These are phyloP conservation scores for Gila orcuttii DNA, from an alignment of 2,113 vertebrate genomes.

Conservation along the genomic window DNA sequence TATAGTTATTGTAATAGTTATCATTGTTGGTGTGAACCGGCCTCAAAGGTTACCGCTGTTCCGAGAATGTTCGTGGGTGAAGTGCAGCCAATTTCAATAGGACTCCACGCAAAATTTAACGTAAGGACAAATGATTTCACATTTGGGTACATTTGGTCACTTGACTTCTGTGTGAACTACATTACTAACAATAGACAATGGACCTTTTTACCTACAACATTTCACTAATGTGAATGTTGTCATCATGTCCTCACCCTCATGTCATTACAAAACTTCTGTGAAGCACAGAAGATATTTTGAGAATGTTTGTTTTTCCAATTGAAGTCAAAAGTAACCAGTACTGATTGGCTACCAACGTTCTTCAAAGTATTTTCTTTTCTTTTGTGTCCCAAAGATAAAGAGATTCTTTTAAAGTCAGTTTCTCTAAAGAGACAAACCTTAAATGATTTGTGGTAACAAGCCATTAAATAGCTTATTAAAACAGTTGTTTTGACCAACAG, in stretches of 20 bases:
- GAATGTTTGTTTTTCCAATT: not conserved
- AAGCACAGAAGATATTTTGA: not conserved
- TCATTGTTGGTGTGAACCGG: too few relatives aligned
- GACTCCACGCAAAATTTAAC: too few relatives aligned
- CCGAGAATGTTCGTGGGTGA: too few relatives aligned
- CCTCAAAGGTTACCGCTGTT: too few relatives aligned
- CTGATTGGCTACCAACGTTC: not conserved
- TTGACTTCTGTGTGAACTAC: too few relatives aligned
- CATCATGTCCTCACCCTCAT: not conserved
- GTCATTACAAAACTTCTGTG: not conserved
- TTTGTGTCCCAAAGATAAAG: not conserved
- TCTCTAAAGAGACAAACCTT: not conserved
- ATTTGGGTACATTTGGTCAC: too few relatives aligned
- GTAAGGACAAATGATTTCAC: too few relatives aligned
- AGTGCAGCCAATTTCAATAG: too few relatives aligned
- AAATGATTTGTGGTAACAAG: not conserved
- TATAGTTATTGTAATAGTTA: too few relatives aligned
- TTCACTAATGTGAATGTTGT: not conserved
- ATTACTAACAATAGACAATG: too few relatives aligned
- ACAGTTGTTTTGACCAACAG: not conserved
- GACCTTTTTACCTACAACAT: too few relatives aligned
- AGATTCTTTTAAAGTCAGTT: too few relatives aligned
- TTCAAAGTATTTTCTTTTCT: not conserved
- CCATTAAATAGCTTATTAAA: not conserved
- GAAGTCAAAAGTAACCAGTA: not conserved